These are phyloP conservation scores for Chiridota heheva DNA, from an alignment of 35 echinoderm and acorn worm genomes.

Conservation along the genomic window DNA sequence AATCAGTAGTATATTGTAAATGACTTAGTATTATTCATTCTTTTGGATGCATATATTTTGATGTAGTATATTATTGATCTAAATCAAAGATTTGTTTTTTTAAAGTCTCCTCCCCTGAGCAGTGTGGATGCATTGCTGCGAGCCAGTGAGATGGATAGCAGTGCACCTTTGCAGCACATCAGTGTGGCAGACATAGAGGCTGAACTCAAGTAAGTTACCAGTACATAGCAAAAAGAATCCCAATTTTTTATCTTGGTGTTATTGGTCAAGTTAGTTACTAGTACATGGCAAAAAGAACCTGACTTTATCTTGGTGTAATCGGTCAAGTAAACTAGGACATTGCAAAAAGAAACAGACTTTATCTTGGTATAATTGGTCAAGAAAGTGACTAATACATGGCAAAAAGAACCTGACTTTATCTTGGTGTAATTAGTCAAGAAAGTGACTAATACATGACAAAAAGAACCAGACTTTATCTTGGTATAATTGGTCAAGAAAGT, in stretches of 20 bases:
- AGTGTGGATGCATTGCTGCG: slow-evolving; percentile 90
- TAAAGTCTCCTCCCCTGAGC: slow-evolving; percentile 54
- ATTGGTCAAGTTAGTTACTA: neutral
- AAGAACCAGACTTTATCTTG: neutral
- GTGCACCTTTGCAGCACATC: slow-evolving; percentile 67
- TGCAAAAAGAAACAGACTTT: neutral
- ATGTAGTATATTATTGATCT: neutral
- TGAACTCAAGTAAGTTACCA: slow-evolving; percentile 85
- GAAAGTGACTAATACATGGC: neutral
- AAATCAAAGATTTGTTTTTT: neutral
- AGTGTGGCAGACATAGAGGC: slow-evolving; percentile 89
- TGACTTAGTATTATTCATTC: too few species aligned
- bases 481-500: neutral
- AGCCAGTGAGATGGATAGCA: slow-evolving; percentile 79
- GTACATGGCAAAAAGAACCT: neutral
- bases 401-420: too few species aligned
- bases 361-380: neutral
- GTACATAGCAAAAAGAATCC: neutral
- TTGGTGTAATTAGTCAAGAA: too few species aligned
- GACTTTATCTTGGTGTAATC: too few species aligned
- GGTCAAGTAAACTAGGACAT: too few species aligned
- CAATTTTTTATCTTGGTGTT: neutral
- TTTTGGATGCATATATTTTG: neutral
- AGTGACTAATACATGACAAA: neutral
- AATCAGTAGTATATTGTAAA: too few species aligned